phyloP scores from a whole-genome alignment of 92 coral and sea anemone genomes.

The Palythoa heliodiscus region DNA sequence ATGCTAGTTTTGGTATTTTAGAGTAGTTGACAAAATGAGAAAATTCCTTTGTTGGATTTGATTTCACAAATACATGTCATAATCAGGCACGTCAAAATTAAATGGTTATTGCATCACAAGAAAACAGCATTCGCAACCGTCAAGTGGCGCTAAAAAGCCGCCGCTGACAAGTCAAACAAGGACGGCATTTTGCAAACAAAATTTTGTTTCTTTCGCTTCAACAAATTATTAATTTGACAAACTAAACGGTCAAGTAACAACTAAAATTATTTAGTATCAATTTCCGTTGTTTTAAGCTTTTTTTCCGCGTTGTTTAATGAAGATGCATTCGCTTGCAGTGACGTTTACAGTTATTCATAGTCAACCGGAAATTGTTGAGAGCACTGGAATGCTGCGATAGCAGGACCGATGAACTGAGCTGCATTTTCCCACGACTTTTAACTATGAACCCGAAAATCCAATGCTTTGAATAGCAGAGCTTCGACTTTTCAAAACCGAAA shows the following conservation, averaged over 20 bases:
- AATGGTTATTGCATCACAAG: background rate
- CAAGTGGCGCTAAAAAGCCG: background rate
- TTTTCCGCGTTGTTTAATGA: slow-evolving; percentile 38
- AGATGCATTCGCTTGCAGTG: background rate
- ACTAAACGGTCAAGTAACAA: background rate
- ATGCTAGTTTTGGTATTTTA: too few relatives aligned
- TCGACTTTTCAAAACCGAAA: background rate
- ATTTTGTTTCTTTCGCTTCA: background rate
- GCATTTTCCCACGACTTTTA: slow-evolving; percentile 30
- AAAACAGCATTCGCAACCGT: background rate
- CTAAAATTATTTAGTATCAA: background rate
- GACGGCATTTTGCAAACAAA: too few relatives aligned
- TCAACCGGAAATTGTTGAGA: slow-evolving; percentile 27
- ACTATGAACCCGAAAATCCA: background rate
- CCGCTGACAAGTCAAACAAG: background rate
- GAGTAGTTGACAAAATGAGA: background rate
- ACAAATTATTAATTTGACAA: background rate
- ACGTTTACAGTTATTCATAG: slow-evolving; percentile 18
- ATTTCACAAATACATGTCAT: slow-evolving; percentile 6
- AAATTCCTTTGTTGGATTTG: background rate
- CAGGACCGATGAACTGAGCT: slow-evolving; percentile 19
- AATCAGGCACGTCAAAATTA: background rate
- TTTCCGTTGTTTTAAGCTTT: background rate
- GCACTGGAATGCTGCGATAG: slow-evolving; percentile 43
- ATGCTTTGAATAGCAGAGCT: slow-evolving; percentile 8